Evolutionary conservation across 2,888 invertebrate species (phyloP).

Genomic region (Caenorhabditis sulstoni): DNA sequence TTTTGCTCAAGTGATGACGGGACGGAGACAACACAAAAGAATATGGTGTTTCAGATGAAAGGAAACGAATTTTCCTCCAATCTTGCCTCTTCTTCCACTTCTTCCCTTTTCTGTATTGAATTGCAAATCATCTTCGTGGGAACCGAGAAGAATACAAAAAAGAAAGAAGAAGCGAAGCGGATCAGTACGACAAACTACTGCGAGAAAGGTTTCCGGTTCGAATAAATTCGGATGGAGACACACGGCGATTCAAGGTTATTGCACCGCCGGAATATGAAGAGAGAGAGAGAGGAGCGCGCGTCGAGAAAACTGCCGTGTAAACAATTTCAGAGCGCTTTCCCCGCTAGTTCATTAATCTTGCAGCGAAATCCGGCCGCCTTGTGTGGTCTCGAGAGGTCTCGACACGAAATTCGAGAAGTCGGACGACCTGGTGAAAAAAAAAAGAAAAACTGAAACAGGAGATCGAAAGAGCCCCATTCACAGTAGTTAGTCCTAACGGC

Average conservation of each 20-base stretch:
- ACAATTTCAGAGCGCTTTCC: constrained; percentile 22
- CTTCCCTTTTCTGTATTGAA: constrained; percentile 26
- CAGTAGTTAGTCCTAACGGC: too few species aligned
- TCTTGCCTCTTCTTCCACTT: too few species aligned
- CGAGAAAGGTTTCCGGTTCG: constrained; percentile 42
- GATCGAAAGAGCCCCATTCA: too few species aligned
- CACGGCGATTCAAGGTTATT: constrained; percentile 50
- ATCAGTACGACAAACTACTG: constrained; percentile 27
- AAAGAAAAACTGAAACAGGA: too few species aligned
- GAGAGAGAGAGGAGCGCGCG: too few species aligned
- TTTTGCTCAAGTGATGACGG: constrained; percentile 41
- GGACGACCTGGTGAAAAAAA: too few species aligned
- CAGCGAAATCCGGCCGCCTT: not conserved
- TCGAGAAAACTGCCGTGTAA: constrained; percentile 15
- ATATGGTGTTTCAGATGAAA: constrained; percentile 26
- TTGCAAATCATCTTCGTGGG: constrained; percentile 45
- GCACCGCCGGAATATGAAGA: constrained; percentile 33
- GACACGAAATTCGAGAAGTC: constrained; percentile 3
- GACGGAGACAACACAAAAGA: constrained; percentile 26
- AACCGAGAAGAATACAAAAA: constrained; percentile 5
- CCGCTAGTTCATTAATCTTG: constrained; percentile 11
- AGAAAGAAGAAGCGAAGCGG: constrained; percentile 19
- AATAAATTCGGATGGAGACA: constrained; percentile 37
- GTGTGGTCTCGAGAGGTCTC: not conserved
- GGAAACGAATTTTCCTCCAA: not conserved